A percentile compares a stretch with the other conserved stretches of the same genome.
phyloP scores from a whole-genome alignment of 2,888 invertebrate species.

The Hemithea aestivaria region DNA sequence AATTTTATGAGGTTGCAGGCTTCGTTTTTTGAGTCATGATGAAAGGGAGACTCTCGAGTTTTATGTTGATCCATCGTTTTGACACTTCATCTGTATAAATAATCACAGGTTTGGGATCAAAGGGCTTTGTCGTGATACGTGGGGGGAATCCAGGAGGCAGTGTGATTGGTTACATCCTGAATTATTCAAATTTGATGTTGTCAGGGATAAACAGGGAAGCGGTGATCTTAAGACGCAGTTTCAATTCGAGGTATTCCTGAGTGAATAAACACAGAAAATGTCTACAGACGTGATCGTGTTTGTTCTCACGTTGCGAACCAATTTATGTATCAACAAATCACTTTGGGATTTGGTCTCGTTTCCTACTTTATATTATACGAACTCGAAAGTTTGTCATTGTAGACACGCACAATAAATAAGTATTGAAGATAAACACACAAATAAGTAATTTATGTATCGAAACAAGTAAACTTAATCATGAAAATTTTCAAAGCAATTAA shows the following conservation, averaged over 20 bases:
- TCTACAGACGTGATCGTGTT: slow-evolving; percentile 7
- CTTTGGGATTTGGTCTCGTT: too few species aligned
- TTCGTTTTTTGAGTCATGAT: slow-evolving; percentile 32
- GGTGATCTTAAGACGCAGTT: slow-evolving; percentile 20
- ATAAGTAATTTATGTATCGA: too few species aligned
- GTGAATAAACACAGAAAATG: slow-evolving; percentile 18
- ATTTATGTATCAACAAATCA: not conserved
- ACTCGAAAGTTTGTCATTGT: too few species aligned
- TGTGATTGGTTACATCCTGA: slow-evolving; percentile 20
- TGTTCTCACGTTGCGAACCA: not conserved
- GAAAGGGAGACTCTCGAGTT: slow-evolving; percentile 26
- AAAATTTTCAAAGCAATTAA: too few species aligned
- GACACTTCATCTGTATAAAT: slow-evolving; percentile 28
- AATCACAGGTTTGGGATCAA: slow-evolving; percentile 23
- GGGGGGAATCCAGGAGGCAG: slow-evolving; percentile 14
- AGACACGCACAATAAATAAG: too few species aligned
- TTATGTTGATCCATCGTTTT: slow-evolving; percentile 29
- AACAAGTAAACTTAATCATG: too few species aligned
- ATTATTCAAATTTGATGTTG: slow-evolving; percentile 27
- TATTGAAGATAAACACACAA: too few species aligned
- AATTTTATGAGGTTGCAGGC: slow-evolving; percentile 43
- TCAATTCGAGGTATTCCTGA: slow-evolving; percentile 23
- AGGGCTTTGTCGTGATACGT: slow-evolving; percentile 15
- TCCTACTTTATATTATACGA: too few species aligned
- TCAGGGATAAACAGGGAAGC: slow-evolving; percentile 23